A percentile compares a stretch with the other conserved stretches of the same genome.
Conservation (phyloP, 2,113 vertebrate species). For the Dasypus novemcinctus region DNA sequence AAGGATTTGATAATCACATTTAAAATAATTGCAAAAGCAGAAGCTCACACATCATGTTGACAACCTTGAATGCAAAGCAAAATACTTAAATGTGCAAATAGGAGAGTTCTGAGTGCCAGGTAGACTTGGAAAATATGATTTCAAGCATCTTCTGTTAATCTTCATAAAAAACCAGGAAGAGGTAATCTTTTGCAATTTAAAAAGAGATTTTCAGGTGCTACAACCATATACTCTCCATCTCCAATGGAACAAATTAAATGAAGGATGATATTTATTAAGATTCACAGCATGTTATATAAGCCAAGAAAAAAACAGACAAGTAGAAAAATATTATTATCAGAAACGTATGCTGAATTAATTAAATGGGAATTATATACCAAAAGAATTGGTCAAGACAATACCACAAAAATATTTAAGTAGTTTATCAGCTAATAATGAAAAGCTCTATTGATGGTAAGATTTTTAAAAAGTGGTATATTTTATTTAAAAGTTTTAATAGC, state of each 20-base stretch:
- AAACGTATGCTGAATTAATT: slow-evolving; percentile 26
- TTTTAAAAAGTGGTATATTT: slow-evolving; percentile 1
- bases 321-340: slow-evolving; percentile 29
- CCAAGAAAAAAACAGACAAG: slow-evolving; percentile 33
- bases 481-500: neutral
- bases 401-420: neutral
- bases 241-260: slow-evolving; percentile 38
- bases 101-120: slow-evolving; percentile 13
- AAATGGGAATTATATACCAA: neutral
- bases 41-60: neutral
- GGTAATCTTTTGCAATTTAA: slow-evolving; percentile 41
- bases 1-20: slow-evolving; percentile 48
- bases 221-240: neutral
- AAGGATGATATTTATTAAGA: slow-evolving; percentile 56
- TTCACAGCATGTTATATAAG: slow-evolving; percentile 42
- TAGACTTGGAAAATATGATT: neutral
- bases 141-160: slow-evolving; percentile 30
- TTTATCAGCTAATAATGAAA: slow-evolving; percentile 13
- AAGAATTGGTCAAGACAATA: neutral
- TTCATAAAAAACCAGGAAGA: neutral
- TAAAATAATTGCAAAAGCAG: slow-evolving; percentile 59
- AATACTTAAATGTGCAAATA: neutral
- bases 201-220: slow-evolving; percentile 28
- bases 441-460: neutral
- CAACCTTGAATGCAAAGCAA: slow-evolving; percentile 51